These are phyloP conservation scores for Tonatia bakeri DNA, from an alignment of 2,113 vertebrate species.

Conservation along the genomic window DNA sequence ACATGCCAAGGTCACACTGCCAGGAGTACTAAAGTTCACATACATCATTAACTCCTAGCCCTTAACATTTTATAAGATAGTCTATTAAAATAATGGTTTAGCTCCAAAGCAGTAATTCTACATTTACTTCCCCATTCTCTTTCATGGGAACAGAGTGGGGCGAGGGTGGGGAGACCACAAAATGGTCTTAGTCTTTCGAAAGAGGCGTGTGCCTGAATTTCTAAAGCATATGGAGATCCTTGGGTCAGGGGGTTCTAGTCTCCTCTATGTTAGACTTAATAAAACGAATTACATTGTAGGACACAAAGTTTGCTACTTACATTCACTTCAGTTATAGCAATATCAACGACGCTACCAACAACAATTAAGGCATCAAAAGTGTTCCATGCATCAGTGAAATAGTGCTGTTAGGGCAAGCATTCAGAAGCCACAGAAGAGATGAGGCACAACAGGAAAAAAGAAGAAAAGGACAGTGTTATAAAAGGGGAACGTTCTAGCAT, in stretches of 20 bases:
- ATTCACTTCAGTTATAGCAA: conserved; percentile 99
- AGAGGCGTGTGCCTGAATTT: not conserved
- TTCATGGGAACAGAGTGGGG: not conserved
- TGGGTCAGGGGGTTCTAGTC: conserved; percentile 51
- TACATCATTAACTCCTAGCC: not conserved
- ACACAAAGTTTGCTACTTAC: conserved; percentile 91
- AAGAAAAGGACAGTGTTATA: conserved; percentile 86
- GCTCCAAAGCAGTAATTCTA: not conserved
- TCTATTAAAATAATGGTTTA: not conserved
- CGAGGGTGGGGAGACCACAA: not conserved
- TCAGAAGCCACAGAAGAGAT: conserved; percentile 83
- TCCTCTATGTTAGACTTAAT: conserved; percentile 62
- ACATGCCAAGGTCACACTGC: not conserved
- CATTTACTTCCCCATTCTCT: not conserved
- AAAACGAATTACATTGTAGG: conserved; percentile 79
- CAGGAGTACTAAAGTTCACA: not conserved
- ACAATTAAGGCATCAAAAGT: conserved; percentile 99
- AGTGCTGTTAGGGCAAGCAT: conserved; percentile 96
- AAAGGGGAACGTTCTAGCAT: conserved; percentile 77
- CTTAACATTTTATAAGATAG: not conserved
- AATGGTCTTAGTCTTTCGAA: not conserved
- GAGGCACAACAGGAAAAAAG: conserved; percentile 84
- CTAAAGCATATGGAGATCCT: not conserved
- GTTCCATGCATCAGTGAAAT: conserved; percentile 99
- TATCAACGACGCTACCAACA: conserved; percentile 99